phyloP scores from a whole-genome alignment of 2,113 vertebrate genomes.

The Oriolus oriolus region DNA sequence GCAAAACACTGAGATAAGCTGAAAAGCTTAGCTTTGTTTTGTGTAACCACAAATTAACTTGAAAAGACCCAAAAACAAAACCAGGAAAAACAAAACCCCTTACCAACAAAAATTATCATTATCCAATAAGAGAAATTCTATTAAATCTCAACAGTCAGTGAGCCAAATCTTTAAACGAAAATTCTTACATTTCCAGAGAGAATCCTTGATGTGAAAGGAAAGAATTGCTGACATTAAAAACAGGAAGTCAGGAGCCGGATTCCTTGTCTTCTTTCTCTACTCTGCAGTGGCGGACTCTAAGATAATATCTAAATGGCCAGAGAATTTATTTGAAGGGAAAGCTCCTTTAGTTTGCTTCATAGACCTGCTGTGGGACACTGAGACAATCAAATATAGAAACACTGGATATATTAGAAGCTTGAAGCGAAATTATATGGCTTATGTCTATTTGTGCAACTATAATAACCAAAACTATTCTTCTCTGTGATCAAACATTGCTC shows the following conservation, averaged over 20 bases:
- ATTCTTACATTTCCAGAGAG: not conserved
- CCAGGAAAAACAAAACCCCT: fast-evolving
- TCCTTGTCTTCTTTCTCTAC: not conserved
- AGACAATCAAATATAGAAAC: not conserved
- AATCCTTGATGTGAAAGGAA: not conserved
- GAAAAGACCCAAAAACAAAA: not conserved
- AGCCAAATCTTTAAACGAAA: not conserved
- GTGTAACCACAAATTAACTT: not conserved
- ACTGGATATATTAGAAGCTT: not conserved
- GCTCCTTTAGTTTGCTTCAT: not conserved
- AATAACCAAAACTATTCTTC: not conserved
- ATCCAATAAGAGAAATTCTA: not conserved
- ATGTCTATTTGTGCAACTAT: not conserved
- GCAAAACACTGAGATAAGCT: not conserved
- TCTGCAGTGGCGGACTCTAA: fast-evolving
- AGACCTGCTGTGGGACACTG: not conserved
- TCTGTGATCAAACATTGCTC: not conserved
- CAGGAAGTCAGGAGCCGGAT: not conserved
- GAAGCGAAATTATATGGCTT: not conserved
- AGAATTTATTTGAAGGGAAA: not conserved
- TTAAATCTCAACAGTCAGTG: not conserved
- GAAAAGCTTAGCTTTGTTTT: not conserved
- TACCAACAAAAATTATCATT: not conserved
- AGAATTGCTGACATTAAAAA: not conserved
- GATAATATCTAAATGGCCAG: not conserved